Percentiles rank a stretch among this genome's conserved stretches.
These are phyloP conservation scores for Clarias batrachus DNA, from an alignment of 2,113 vertebrate species.

Conservation along the genomic window DNA sequence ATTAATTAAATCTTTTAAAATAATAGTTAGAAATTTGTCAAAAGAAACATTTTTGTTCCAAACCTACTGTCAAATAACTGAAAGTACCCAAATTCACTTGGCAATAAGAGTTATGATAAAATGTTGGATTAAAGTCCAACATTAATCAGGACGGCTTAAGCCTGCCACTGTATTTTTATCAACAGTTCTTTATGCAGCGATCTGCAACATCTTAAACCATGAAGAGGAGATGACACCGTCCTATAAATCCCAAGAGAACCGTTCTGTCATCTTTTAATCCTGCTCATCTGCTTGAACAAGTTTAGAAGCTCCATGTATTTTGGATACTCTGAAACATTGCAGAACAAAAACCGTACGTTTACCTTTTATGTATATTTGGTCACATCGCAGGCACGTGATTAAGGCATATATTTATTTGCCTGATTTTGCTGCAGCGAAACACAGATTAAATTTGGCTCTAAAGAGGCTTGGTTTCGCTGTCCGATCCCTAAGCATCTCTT, in stretches of 20 bases:
- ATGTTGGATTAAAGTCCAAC: background rate
- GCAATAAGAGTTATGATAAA: background rate
- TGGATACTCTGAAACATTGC: slow-evolving; percentile 60
- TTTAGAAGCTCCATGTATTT: background rate
- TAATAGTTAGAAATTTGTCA: background rate
- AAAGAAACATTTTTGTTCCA: background rate
- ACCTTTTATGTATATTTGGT: slow-evolving; percentile 75
- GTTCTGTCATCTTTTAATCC: slow-evolving; percentile 23
- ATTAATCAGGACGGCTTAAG: background rate
- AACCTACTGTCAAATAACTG: background rate
- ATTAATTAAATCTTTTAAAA: background rate
- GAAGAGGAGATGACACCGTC: slow-evolving; percentile 16
- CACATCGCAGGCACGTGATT: slow-evolving; percentile 86
- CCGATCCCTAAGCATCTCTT: slow-evolving; percentile 87
- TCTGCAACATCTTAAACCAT: slow-evolving; percentile 26
- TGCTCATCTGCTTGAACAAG: background rate
- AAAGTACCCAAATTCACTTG: background rate
- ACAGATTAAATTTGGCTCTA: slow-evolving; percentile 81
- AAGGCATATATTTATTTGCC: slow-evolving; percentile 88
- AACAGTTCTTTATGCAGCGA: slow-evolving; percentile 10
- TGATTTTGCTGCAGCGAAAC: slow-evolving; percentile 79
- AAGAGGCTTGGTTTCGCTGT: slow-evolving; percentile 85
- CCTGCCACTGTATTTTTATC: background rate
- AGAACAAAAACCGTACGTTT: slow-evolving; percentile 76
- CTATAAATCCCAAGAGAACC: slow-evolving; percentile 18